Evolutionary conservation across 2,113 vertebrate species (phyloP), one percentile per base, ranked within the genome.

Genomic region (Cyanoliseus patagonus): DNA sequence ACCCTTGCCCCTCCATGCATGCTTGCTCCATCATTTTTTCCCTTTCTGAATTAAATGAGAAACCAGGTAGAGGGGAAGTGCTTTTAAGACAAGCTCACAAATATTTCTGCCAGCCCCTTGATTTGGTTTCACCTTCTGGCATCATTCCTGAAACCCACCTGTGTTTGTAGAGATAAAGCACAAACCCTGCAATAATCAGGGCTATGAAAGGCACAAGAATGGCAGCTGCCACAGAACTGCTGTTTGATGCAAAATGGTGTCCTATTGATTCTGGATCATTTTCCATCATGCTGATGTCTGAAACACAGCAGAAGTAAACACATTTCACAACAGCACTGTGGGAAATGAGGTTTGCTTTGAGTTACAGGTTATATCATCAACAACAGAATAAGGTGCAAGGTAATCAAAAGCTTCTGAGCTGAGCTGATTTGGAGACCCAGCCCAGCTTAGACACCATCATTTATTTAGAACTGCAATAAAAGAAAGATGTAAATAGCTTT

Each of bases 151-250:
- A 53, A 51, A 90, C 67, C 70, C 93, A 99, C 99, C 99, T 99
- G 98, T 99, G 99, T 98, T 99, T 99, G 98, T 99, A 99, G 97
- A 99, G 99, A 98, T 99, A 99, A 95, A 99, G 98, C 94, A 99
- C 99, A 16, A 99, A 99, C 98, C 99, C 99, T 91, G 99, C 99
- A 66, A 99, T 99, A 98, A 99, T 99, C 98, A 99, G 99, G 94
- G 99, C 99, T 83, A 99, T 99, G 98, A 99, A 99, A 99, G 99
- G 99, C 99, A 99, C 99, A 96, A 99, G 98, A 91, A 99, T 99
- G 86, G 99, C 99, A 86, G 99, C 99, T 14, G 99, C 99, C 97
- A 99, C 99, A 2, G 99, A 99, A 97, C 99, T 99, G 98, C 99
- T 99, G 98, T 99, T 99, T 72, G 99, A 99, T 87, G 99, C 98